Evolutionary conservation across 2,113 vertebrate genomes (phyloP), one percentile per base, ranked within the genome.

Genomic region (cat (Felis catus)): DNA sequence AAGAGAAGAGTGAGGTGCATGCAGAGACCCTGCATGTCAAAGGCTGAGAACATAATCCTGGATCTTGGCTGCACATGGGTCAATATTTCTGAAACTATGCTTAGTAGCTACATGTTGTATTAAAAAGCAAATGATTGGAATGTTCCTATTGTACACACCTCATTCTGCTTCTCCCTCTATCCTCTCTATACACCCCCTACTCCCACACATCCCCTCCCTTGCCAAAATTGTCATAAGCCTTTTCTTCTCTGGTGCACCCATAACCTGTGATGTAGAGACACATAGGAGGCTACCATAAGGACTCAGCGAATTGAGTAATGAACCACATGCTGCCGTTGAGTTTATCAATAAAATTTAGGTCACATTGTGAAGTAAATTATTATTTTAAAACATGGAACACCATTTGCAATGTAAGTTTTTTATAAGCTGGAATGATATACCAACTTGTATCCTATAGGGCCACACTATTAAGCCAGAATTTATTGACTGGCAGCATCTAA

Each of bases 401-500:
- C 18, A 4, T 89, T 92, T 88, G 8, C 48, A 33, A 15, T 89
- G n/a, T 82, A 45, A 63, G 68, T 45, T 88, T 78, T 86, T 63
- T 70, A 13, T 61, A 83, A 95, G 8, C 33, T 84, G 5, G 3
- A 39, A 41, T 21, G 78, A 7, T 33, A 5, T 36, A 36, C 68
- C 66, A 33, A 39, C 25, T 58, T 21, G 13, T 53, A 41, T 41
- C 31, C 51, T 85, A 14, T 33, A 45, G 7, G 11, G 8, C 66
- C 58, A 41, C n/a, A 36, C 18, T 73, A 4, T 21, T 48, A 89
- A 83, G 55, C 25, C 2, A 27, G 58, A 94, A 82, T 95, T 88
- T 70, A 95, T 81, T 41, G 51, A 94, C 51, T 89, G 90, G 63
- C 68, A 96, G n/a, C 21, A 80, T 74, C 70, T 86, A 93, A 48